Evolutionary conservation across 2,113 vertebrate genomes (phyloP).

Genomic region (Lasiurus cinereus): DNA sequence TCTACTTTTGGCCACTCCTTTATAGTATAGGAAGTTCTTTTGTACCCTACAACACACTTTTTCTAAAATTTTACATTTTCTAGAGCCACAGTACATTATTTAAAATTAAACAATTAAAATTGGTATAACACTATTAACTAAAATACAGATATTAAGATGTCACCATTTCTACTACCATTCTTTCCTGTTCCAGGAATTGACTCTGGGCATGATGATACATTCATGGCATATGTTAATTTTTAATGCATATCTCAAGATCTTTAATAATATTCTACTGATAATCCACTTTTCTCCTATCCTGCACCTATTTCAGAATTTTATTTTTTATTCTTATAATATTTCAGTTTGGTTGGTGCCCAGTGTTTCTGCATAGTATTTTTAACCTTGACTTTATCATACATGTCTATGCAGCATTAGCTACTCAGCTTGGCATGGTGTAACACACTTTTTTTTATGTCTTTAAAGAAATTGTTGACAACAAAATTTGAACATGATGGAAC

Average conservation of each 20-base stretch:
- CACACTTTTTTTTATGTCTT: not conserved
- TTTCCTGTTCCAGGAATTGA: not conserved
- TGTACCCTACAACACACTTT: not conserved
- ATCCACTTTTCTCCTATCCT: not conserved
- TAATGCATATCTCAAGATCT: not conserved
- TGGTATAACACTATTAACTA: not conserved
- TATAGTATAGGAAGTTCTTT: not conserved
- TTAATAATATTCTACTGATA: not conserved
- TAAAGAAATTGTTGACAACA: not conserved
- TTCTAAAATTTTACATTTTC: not conserved
- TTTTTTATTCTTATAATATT: not conserved
- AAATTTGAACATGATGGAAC: not conserved
- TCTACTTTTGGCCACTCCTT: not conserved
- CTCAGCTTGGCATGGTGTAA: not conserved
- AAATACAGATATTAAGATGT: not conserved
- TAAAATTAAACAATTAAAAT: slow-evolving; percentile 15
- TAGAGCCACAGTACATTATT: not conserved
- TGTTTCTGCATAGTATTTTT: not conserved
- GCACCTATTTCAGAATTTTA: not conserved
- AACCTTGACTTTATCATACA: not conserved
- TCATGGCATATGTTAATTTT: not conserved
- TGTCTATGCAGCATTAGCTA: not conserved
- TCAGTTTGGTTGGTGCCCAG: not conserved
- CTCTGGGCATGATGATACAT: not conserved
- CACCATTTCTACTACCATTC: not conserved